Evolutionary conservation across 2,113 vertebrate genomes (phyloP).

Genomic region (Chloebia gouldiae): DNA sequence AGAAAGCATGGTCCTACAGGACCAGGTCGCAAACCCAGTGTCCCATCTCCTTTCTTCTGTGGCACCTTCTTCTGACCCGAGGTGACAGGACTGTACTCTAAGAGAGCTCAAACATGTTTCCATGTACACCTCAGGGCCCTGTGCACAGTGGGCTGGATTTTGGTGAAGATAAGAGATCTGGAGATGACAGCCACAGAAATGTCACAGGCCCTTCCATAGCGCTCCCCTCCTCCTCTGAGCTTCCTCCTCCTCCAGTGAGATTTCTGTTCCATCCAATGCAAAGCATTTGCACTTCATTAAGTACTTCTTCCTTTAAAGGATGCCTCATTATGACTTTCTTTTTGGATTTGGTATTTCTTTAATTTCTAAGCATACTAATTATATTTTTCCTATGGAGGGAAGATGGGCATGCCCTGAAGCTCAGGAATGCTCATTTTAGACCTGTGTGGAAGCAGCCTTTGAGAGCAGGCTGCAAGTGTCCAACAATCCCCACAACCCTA

Average conservation of each 20-base stretch:
- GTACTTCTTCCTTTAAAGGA: background rate
- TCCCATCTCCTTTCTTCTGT: background rate
- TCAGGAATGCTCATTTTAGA: background rate
- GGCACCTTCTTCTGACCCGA: background rate
- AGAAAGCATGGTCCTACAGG: background rate
- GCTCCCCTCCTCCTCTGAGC: background rate
- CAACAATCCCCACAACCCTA: background rate
- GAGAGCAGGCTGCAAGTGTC: background rate
- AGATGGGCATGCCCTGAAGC: background rate
- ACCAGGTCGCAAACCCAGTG: background rate
- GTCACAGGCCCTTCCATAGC: background rate
- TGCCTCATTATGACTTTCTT: background rate
- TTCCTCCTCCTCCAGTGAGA: background rate
- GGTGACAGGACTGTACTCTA: background rate
- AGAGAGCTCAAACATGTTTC: background rate
- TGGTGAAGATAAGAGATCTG: background rate
- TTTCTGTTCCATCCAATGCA: background rate
- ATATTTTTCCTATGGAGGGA: background rate
- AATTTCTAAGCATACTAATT: background rate
- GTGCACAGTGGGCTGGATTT: background rate
- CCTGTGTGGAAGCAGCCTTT: background rate
- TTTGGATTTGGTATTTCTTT: background rate
- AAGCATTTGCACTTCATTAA: background rate
- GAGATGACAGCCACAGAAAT: background rate
- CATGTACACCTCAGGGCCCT: background rate